phyloP scores from a whole-genome alignment of 2,888 invertebrate genomes.

The Drosophila aldrichi region DNA sequence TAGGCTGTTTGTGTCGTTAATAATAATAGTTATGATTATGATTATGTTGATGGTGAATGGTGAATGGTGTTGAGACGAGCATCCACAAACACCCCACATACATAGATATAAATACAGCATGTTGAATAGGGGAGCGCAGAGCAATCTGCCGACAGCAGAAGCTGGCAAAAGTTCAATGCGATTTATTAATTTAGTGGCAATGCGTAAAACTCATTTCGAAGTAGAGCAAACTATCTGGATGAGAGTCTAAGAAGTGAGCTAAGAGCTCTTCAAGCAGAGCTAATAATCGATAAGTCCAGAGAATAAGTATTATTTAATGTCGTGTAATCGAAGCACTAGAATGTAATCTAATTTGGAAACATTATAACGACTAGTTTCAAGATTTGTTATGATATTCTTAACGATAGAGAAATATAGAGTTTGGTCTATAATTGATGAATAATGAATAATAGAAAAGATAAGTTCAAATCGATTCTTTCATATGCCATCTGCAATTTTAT shows the following conservation, averaged over 20 bases:
- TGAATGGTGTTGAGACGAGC: slow-evolving; percentile 60
- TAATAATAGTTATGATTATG: slow-evolving; percentile 78
- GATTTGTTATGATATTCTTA: background rate
- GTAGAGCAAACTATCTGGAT: background rate
- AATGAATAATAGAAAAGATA: background rate
- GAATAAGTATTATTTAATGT: background rate
- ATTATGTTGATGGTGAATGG: slow-evolving; percentile 61
- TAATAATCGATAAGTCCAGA: background rate
- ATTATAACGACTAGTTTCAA: background rate
- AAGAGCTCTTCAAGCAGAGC: background rate
- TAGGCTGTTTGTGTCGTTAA: slow-evolving; percentile 75
- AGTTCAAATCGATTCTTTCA: no score
- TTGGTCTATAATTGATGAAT: background rate
- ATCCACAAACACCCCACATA: slow-evolving; percentile 42
- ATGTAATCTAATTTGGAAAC: no score
- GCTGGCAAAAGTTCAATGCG: slow-evolving; percentile 33
- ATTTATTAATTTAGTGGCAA: slow-evolving; percentile 46
- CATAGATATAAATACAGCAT: background rate
- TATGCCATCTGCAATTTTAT: no score
- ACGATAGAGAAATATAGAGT: background rate
- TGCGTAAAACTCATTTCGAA: slow-evolving; percentile 4
- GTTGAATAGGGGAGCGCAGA: background rate
- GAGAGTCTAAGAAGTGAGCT: slow-evolving; percentile 3
- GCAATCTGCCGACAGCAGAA: slow-evolving; percentile 31
- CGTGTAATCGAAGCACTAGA: background rate